Evolutionary conservation across 2,113 vertebrate species (phyloP), one percentile per base, ranked within the genome.

Genomic region (Hydrochoerus hydrochaeris): DNA sequence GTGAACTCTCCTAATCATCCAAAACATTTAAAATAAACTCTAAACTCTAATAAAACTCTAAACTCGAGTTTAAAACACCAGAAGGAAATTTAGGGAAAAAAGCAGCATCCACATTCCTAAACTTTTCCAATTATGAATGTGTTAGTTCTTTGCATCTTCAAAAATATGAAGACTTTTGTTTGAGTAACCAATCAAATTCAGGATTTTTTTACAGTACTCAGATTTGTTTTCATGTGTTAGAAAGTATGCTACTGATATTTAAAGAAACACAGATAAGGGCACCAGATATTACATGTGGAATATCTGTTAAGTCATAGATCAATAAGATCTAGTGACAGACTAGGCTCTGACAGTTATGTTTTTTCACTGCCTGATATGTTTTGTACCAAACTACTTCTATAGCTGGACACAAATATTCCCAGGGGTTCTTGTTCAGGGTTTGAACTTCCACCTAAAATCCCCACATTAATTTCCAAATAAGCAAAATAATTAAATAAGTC

Each of bases 191-290:
- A 78, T 2, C 85, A 91, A 87, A 62, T 97, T 87, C 13, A 81
- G 32, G 60, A 65, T 85, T 90, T 88, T 81, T 82, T 81, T 44
- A 62, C 32, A 93, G 88, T 78, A 63, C 30, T 73, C 71, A 96
- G 46, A 63, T 92, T 94, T 80, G 41, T 71, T 93, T 58, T 89
- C 67, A 26, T 85, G 6, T 63, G n/a, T 94, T 91, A 82, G 49
- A 90, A 26, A 67, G 77, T 71, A 46, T 82, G 77, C 26, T 88
- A 38, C 75, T 85, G 35, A 80, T 96, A 96, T 92, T 92, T 97
- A 93, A 97, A 96, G 93, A 67, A 88, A 92, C 20, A 92, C 20
- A 92, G 86, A 95, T 90, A 93, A 93, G n/a, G 44, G 26, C 32
- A 78, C 69, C 26, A 13, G 84, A 97, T 97, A 95, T 90, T 90